phyloP scores from a whole-genome alignment of 2,113 vertebrate species.

The Ammodytes dubius region DNA sequence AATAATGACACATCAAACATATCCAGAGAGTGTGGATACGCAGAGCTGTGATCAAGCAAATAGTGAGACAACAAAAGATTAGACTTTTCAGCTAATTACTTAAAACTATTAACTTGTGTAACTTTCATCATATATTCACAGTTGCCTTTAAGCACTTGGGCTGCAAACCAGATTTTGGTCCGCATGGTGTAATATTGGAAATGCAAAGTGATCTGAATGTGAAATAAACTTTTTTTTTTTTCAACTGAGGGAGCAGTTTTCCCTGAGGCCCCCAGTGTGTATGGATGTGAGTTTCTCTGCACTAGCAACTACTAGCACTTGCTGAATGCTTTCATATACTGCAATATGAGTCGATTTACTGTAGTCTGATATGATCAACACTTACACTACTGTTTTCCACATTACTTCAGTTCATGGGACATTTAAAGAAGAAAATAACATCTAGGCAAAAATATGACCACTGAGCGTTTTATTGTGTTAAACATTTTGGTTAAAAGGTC shows the following conservation, averaged over 20 bases:
- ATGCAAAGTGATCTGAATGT: neutral
- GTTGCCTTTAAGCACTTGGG: conserved; percentile 28
- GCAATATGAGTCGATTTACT: neutral
- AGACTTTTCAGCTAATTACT: conserved; percentile 32
- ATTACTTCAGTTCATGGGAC: neutral
- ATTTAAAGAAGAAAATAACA: conserved; percentile 7
- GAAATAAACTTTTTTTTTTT: conserved; percentile 16
- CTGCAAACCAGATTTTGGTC: neutral
- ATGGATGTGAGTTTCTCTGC: conserved; percentile 1
- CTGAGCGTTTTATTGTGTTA: neutral
- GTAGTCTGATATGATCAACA: conserved; percentile 13
- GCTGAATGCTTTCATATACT: neutral
- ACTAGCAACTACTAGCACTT: neutral
- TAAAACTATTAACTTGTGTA: conserved; percentile 29
- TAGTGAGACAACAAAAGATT: conserved; percentile 30
- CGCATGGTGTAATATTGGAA: neutral
- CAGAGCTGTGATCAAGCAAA: conserved; percentile 52
- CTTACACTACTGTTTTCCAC: neutral
- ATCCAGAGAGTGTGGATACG: conserved; percentile 49
- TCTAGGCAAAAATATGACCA: neutral
- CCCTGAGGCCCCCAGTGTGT: neutral
- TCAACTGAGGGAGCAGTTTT: neutral
- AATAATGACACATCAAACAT: conserved; percentile 45
- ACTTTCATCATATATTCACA: conserved; percentile 16
- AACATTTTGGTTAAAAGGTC: conserved; percentile 18